phyloP scores from a whole-genome alignment of 2,113 vertebrate genomes.

The Naja naja region DNA sequence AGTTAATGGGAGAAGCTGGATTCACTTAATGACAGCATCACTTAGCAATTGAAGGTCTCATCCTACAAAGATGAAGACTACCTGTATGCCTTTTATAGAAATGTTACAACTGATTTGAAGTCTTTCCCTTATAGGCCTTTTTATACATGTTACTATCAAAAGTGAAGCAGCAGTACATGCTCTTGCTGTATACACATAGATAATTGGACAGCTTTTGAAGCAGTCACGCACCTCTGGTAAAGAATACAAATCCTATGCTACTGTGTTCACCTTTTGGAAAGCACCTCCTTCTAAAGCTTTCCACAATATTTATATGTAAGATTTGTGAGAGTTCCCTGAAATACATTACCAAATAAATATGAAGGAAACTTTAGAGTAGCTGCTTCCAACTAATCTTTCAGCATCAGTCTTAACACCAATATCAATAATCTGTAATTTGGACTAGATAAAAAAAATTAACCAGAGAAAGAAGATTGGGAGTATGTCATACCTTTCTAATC shows the following conservation, averaged over 20 bases:
- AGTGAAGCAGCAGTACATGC: neutral
- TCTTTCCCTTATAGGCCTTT: neutral
- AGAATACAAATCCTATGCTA: neutral
- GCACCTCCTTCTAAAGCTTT: neutral
- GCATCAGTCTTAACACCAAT: neutral
- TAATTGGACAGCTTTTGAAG: neutral
- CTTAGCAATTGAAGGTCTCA: neutral
- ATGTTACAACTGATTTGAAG: neutral
- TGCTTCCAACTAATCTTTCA: neutral
- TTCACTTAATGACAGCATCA: neutral
- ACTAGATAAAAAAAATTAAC: slow-evolving; percentile 13
- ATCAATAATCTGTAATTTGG: neutral
- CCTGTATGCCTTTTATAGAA: neutral
- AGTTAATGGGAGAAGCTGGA: neutral
- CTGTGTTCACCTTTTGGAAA: neutral
- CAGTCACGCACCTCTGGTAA: neutral
- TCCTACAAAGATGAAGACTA: neutral
- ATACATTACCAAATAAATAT: neutral
- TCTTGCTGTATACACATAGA: neutral
- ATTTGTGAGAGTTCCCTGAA: slow-evolving; percentile 11
- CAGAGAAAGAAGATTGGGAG: neutral
- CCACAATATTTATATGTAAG: neutral
- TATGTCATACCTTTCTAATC: neutral
- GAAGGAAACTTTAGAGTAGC: neutral
- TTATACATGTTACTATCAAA: neutral